These are phyloP conservation scores for Epicauta chinensis DNA, from an alignment of 1,140 invertebrate species.

Conservation along the genomic window DNA sequence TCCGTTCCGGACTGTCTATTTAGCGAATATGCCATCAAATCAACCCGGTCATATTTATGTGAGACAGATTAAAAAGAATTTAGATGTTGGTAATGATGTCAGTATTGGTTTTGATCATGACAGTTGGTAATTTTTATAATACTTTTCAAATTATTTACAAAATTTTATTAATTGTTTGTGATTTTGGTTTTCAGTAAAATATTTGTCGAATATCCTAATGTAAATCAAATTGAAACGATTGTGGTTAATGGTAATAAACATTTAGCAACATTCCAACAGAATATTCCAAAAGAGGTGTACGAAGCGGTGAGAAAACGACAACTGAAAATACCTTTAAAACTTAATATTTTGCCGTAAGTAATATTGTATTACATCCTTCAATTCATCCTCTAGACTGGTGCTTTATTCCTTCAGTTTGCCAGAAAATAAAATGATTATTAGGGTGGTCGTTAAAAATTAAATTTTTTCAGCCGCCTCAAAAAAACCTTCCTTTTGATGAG, in stretches of 20 bases:
- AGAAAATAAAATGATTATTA: no score
- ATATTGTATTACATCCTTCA: no score
- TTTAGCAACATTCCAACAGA: conserved; percentile 48
- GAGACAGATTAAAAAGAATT: conserved; percentile 5
- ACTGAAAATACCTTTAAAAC: conserved; percentile 43
- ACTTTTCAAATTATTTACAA: background rate
- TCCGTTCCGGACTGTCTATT: conserved; percentile 69
- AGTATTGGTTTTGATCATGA: conserved; percentile 56
- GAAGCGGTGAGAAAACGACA: conserved; percentile 69
- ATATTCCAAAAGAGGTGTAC: conserved; percentile 66
- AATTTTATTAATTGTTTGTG: background rate
- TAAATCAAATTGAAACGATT: conserved; percentile 23
- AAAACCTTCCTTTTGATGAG: no score
- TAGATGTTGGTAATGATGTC: conserved; percentile 40
- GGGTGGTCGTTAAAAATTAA: no score
- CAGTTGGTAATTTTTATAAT: conserved; percentile 40
- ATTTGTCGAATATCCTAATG: conserved; percentile 53
- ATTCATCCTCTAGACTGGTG: no score
- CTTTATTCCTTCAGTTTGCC: no score
- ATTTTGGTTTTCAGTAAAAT: conserved; percentile 41
- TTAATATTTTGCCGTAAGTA: conserved; percentile 52
- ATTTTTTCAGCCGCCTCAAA: no score
- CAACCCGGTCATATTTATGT: conserved; percentile 55
- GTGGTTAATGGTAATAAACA: conserved; percentile 27
- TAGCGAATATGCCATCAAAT: conserved; percentile 55